phyloP scores from a whole-genome alignment of 2,113 vertebrate genomes.

The Bufo bufo region DNA sequence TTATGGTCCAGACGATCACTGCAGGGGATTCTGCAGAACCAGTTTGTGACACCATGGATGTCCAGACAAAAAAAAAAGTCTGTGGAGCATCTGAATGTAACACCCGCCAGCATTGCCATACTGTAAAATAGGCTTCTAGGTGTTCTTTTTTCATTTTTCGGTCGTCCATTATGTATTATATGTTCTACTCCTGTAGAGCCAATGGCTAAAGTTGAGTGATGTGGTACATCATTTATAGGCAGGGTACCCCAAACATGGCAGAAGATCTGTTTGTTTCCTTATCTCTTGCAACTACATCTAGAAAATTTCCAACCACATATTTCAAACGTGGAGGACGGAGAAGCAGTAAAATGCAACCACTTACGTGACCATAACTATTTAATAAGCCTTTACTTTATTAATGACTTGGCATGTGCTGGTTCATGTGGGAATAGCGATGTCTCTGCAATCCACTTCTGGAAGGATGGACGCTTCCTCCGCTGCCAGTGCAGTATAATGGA shows the following conservation, averaged over 20 bases:
- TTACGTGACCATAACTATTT: conserved; percentile 36
- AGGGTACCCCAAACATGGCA: conserved; percentile 7
- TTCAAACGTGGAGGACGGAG: not conserved
- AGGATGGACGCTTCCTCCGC: not conserved
- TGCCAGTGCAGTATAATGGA: not conserved
- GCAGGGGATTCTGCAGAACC: too few relatives aligned
- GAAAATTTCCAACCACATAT: not conserved
- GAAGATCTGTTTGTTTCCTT: not conserved
- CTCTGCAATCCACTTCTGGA: not conserved
- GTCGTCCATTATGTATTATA: not conserved
- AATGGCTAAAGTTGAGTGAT: not conserved
- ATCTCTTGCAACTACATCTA: not conserved
- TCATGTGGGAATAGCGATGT: conserved; percentile 2
- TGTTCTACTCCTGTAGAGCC: not conserved
- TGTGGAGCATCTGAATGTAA: too few relatives aligned
- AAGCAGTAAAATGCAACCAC: conserved; percentile 36
- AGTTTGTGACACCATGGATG: too few relatives aligned
- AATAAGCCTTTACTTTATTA: conserved; percentile 40
- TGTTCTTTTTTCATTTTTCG: too few relatives aligned
- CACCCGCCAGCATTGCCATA: too few relatives aligned
- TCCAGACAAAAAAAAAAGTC: too few relatives aligned
- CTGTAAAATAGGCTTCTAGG: too few relatives aligned
- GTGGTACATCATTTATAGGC: not conserved
- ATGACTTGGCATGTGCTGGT: conserved; percentile 21
- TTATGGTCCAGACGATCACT: too few relatives aligned